phyloP scores from a whole-genome alignment of 2,888 invertebrate species.

The Nephrocerus scutellatus region DNA sequence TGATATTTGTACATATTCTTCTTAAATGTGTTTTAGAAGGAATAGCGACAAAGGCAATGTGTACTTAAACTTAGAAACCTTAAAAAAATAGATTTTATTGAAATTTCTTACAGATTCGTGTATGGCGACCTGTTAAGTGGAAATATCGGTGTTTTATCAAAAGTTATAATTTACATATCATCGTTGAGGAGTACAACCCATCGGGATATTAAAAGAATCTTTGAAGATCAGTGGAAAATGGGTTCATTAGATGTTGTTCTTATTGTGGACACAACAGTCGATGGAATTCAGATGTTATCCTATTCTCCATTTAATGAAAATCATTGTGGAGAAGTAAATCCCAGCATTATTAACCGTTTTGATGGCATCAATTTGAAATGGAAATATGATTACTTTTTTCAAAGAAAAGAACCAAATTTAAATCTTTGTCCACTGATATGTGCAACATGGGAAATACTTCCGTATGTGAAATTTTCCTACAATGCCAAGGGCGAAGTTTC shows the following conservation, averaged over 20 bases:
- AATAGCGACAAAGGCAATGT: no score
- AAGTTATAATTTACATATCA: slow-evolving; percentile 27
- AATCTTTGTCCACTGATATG: slow-evolving; percentile 32
- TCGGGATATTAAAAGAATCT: slow-evolving; percentile 17
- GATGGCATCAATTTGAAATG: slow-evolving; percentile 15
- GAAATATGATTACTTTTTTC: slow-evolving; percentile 25
- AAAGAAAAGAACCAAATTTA: slow-evolving; percentile 29
- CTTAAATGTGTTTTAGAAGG: no score
- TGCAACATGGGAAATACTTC: slow-evolving; percentile 36
- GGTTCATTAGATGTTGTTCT: slow-evolving; percentile 29
- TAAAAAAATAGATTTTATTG: no score
- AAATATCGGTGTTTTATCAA: slow-evolving; percentile 28
- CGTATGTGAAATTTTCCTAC: slow-evolving; percentile 27
- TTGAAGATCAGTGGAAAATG: slow-evolving; percentile 27
- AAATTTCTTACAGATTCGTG: no score
- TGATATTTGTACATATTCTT: no score
- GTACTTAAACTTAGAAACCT: no score
- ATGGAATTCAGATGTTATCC: slow-evolving; percentile 26
- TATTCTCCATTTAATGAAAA: slow-evolving; percentile 31
- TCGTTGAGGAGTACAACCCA: slow-evolving; percentile 12
- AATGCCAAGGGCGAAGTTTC: not conserved
- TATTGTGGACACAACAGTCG: slow-evolving; percentile 11
- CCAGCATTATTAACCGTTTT: slow-evolving; percentile 29
- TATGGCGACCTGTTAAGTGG: slow-evolving; percentile 15
- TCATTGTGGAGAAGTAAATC: slow-evolving; percentile 24